Evolutionary conservation across 2,113 vertebrate genomes (phyloP).

Genomic region (Rhineura floridana): DNA sequence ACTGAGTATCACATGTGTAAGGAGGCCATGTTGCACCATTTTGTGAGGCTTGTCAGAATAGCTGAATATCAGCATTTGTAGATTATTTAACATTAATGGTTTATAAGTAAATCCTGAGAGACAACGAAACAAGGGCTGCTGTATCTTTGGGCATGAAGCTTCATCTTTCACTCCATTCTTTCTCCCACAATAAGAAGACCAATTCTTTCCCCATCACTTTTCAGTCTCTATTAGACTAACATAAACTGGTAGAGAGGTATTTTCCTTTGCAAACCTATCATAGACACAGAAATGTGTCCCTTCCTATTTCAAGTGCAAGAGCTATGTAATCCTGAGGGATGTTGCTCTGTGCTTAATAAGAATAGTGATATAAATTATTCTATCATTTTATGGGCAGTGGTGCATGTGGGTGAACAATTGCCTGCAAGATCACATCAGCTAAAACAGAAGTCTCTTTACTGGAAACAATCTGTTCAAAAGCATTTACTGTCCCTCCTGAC

Average conservation of each 20-base stretch:
- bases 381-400: constrained; percentile 8
- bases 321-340: constrained; percentile 33
- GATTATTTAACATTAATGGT: neutral
- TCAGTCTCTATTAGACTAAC: constrained; percentile 9
- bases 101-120: constrained; percentile 11
- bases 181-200: neutral
- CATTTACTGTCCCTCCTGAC: constrained; percentile 28
- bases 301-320: constrained; percentile 43
- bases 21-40: neutral
- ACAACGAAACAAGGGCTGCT: neutral
- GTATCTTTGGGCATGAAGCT: neutral
- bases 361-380: constrained; percentile 41
- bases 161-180: neutral
- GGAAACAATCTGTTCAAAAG: constrained; percentile 16
- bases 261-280: constrained; percentile 14
- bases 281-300: constrained; percentile 16
- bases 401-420: constrained; percentile 22
- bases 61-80: neutral
- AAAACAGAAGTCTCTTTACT: constrained; percentile 38
- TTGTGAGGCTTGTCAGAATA: neutral
- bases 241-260: constrained; percentile 17
- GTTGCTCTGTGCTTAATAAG: neutral
- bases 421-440: constrained; percentile 34
- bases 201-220: neutral
- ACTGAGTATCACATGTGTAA: neutral